Conservation (phyloP, 2,888 invertebrate genomes). For the Trichogramma dendrolimi region DNA sequence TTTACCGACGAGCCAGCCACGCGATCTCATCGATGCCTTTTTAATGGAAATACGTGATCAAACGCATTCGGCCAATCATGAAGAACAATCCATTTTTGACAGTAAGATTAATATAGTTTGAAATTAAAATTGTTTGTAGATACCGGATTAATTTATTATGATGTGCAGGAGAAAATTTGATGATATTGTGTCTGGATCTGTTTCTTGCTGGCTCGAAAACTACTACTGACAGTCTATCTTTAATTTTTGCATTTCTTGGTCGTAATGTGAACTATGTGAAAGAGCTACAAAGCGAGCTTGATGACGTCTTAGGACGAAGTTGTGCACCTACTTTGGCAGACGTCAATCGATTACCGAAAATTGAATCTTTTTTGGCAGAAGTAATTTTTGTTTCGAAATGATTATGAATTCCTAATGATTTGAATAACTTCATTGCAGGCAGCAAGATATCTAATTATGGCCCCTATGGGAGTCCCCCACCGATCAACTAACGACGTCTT, state of each 20-base stretch:
- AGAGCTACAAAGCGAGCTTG: constrained; percentile 60
- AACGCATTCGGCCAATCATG: constrained; percentile 8
- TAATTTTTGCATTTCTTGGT: constrained; percentile 59
- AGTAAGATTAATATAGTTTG: constrained; percentile 33
- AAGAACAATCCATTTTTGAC: constrained; percentile 36
- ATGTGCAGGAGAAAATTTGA: constrained; percentile 47
- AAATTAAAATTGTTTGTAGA: background rate
- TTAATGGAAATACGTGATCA: constrained; percentile 57
- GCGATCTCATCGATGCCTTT: constrained; percentile 66
- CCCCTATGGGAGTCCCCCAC: constrained; percentile 58
- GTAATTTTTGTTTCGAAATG: constrained; percentile 31
- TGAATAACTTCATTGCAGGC: constrained; percentile 52
- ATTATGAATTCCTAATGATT: constrained; percentile 29
- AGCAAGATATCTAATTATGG: constrained; percentile 54
- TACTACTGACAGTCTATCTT: constrained; percentile 63
- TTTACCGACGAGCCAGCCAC: constrained; percentile 36
- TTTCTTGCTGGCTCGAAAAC: constrained; percentile 71
- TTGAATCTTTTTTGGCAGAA: constrained; percentile 47
- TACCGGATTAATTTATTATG: constrained; percentile 9
- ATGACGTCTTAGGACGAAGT: constrained; percentile 57
- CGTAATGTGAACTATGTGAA: constrained; percentile 58
- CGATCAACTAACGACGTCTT: constrained; percentile 50
- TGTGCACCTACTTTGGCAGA: constrained; percentile 58
- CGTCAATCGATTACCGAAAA: constrained; percentile 45
- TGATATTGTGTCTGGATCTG: constrained; percentile 61